Conservation (phyloP, 2,797 vertebrate species). For the Melanogrammus aeglefinus region DNA sequence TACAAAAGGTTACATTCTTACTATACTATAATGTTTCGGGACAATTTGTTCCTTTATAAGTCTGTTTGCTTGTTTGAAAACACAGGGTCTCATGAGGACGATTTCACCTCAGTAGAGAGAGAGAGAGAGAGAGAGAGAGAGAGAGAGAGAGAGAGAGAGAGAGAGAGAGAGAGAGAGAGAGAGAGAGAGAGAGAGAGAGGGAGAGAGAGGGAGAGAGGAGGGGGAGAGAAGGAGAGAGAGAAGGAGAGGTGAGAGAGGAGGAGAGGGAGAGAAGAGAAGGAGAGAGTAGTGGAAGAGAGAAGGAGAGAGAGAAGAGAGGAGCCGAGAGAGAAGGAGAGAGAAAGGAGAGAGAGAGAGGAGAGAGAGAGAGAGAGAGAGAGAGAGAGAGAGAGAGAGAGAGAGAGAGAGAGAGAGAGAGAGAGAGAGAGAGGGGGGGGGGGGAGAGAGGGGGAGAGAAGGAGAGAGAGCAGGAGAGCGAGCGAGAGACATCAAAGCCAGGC, state of each 20-base stretch:
- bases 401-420: slow-evolving; percentile 4
- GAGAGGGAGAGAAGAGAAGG: not conserved
- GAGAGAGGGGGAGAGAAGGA: slow-evolving; percentile 10
- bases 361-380: slow-evolving; percentile 5
- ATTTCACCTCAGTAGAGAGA: no score
- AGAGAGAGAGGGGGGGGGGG: slow-evolving; percentile 12
- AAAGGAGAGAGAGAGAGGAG: not conserved
- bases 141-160: slow-evolving; percentile 11
- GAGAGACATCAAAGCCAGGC: slow-evolving; percentile 10
- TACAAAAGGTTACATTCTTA: no score
- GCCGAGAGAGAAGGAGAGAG: slow-evolving; percentile 4
- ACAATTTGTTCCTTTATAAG: no score
- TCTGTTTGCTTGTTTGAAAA: no score
- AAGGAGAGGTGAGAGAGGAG: no score
- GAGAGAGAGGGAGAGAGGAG: slow-evolving; percentile 9
- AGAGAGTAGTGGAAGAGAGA: slow-evolving; percentile 12
- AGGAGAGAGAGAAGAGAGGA: slow-evolving; percentile 1
- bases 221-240: slow-evolving; percentile 14
- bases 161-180: slow-evolving; percentile 13
- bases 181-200: slow-evolving; percentile 6
- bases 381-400: slow-evolving; percentile 4
- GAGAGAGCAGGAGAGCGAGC: slow-evolving; percentile 13
- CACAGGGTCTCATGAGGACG: no score
- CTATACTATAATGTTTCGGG: no score
- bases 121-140: slow-evolving; percentile 6